Evolutionary conservation across 2,888 invertebrate species (phyloP), one percentile per base, ranked within the genome.

Genomic region (Eupithecia subumbrata): DNA sequence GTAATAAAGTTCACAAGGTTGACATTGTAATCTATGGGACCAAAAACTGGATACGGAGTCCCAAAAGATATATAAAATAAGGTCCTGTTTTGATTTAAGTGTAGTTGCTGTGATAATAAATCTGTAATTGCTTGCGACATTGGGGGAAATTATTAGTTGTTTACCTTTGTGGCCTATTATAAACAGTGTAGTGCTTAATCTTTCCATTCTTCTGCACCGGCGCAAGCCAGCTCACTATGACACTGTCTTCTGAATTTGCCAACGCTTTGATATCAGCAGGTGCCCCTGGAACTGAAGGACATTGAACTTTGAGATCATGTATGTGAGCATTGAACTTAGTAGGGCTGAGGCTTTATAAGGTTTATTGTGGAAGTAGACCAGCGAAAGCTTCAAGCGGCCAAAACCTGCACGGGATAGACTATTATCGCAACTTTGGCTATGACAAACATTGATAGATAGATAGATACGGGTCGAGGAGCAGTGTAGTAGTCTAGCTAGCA

Each of bases 201-300:
- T 96, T 95, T 60, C 98, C 98, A 86, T 98, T 98, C 34, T 96
- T 96, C 85, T 97, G 96, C 74, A 95, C 89, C 5, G 98, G 98
- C n/a, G 97, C 96, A 79, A 97, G 94, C 98, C 98, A 98, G 81
- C 98, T 97, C 68, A 98, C 97, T 80, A 98, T 94, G 83, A 98
- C 96, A 72, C 97, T 96, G 87, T 97, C 97, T 80, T 97, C 97
- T 22, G 98, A 97, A 85, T 97, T 95, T 0, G 98, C 97, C 43
- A 97, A 92, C 0, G 97, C 98, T 91, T 98, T 98, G 80, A 98
- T 97, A 80, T 97, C 97, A 45, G 97, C 96, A 9, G 98, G 98
- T 40, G 97, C 96, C 73, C 97, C 98, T 60, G 98, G 98, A 84
- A 98, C 98, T 97, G 67, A 40, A 72, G 11, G 18, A 30, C 16